Evolutionary conservation across 2,113 vertebrate genomes (phyloP).

Genomic region (Microtus richardsoni): DNA sequence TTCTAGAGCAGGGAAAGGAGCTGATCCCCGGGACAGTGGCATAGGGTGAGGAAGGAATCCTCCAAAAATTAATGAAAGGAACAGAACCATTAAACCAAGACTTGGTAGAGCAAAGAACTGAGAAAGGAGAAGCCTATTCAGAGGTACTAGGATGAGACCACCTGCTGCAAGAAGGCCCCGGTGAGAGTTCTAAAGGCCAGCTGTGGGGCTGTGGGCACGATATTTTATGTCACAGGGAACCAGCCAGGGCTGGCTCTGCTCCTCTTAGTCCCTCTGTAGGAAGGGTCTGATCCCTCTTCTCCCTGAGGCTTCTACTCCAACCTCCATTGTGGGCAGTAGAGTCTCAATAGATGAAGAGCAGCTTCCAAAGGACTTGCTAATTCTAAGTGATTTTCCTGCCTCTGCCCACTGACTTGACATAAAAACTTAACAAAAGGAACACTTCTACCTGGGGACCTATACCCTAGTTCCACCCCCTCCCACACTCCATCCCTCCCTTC

Average conservation of each 20-base stretch:
- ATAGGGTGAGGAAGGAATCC: not conserved
- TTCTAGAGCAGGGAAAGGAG: conserved; percentile 31
- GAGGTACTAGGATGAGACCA: not conserved
- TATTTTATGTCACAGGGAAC: not conserved
- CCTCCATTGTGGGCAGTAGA: conserved; percentile 14
- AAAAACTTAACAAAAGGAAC: conserved; percentile 38
- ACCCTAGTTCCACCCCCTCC: not conserved
- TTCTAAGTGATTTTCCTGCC: not conserved
- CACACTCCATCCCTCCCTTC: not conserved
- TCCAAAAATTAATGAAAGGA: conserved; percentile 46
- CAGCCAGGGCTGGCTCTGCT: not conserved
- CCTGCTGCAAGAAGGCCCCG: not conserved
- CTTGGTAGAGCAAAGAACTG: not conserved
- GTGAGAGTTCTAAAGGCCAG: not conserved
- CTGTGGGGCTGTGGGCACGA: not conserved
- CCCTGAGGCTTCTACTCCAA: not conserved
- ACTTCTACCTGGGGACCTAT: not conserved
- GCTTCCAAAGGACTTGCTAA: not conserved
- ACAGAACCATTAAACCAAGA: not conserved
- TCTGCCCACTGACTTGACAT: conserved; percentile 1
- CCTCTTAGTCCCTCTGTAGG: not conserved
- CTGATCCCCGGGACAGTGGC: not conserved
- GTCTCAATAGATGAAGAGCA: not conserved
- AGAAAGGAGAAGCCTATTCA: not conserved
- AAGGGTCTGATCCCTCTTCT: not conserved